Percentiles rank a stretch among this genome's conserved stretches.
These are phyloP conservation scores for Chaetura pelagica DNA, from an alignment of 2,113 vertebrate species.

Conservation along the genomic window DNA sequence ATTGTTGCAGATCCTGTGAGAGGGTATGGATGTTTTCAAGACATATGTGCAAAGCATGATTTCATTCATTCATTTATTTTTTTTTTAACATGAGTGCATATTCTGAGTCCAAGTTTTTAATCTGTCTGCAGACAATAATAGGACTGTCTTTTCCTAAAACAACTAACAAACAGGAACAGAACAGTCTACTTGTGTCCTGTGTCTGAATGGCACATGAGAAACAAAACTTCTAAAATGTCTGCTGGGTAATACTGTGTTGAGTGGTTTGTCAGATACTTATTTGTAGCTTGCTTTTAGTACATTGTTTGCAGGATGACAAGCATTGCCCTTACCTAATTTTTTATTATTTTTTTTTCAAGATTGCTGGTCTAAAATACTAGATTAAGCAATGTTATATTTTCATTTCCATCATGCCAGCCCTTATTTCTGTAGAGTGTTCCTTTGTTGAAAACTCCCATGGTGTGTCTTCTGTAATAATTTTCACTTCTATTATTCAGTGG, in stretches of 20 bases:
- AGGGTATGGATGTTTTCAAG: slow-evolving; percentile 76
- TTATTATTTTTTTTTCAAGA: background rate
- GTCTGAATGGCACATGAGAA: background rate
- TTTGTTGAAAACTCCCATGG: background rate
- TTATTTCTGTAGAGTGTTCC: background rate
- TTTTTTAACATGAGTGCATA: background rate
- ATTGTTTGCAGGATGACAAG: background rate
- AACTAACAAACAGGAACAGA: background rate
- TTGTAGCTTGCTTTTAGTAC: background rate
- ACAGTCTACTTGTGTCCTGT: background rate
- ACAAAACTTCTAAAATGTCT: background rate
- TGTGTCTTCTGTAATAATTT: background rate
- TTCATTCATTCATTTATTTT: background rate
- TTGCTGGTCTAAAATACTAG: background rate
- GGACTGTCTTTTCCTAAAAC: background rate
- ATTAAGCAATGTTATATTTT: background rate
- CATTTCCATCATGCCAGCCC: background rate
- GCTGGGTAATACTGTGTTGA: background rate
- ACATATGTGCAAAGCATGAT: background rate
- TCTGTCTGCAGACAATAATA: background rate
- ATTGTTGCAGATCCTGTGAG: slow-evolving; percentile 83
- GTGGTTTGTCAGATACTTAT: background rate
- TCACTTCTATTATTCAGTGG: background rate
- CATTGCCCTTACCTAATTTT: background rate
- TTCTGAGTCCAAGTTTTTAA: background rate